phyloP scores from a whole-genome alignment of 2,888 invertebrate species.

The Ommatoiulus sabulosus region DNA sequence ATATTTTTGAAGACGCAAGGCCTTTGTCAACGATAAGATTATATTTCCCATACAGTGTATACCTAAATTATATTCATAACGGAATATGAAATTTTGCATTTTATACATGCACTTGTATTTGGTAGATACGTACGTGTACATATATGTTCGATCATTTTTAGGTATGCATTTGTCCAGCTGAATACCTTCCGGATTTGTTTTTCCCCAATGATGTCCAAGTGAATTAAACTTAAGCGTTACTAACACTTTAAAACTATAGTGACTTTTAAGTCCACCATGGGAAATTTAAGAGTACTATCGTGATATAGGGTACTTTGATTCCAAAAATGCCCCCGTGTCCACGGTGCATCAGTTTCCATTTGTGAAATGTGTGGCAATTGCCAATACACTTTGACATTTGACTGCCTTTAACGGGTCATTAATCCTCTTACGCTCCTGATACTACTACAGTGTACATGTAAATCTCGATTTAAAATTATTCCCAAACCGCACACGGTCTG shows the following conservation, averaged over 20 bases:
- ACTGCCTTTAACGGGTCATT: not conserved
- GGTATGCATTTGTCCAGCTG: no score
- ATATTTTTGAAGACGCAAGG: no score
- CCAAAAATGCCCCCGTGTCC: not conserved
- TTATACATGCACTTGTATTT: no score
- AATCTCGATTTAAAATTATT: not conserved
- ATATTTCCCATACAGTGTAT: no score
- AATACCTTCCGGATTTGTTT: not conserved
- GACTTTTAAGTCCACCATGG: not conserved
- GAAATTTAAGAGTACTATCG: not conserved
- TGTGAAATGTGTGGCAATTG: not conserved
- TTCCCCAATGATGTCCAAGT: not conserved
- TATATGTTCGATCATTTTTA: no score
- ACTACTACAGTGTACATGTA: no score
- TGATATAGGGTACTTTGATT: not conserved
- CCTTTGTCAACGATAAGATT: no score
- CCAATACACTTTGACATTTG: not conserved
- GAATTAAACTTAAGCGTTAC: not conserved
- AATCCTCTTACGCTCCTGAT: conserved; percentile 5
- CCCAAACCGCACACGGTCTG: not conserved
- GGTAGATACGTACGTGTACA: no score
- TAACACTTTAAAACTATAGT: not conserved
- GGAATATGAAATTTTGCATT: no score
- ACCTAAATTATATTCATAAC: no score
- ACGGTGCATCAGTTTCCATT: not conserved